Evolutionary conservation across 2,888 invertebrate species (phyloP).

Genomic region (Megalurothrips usitatus): DNA sequence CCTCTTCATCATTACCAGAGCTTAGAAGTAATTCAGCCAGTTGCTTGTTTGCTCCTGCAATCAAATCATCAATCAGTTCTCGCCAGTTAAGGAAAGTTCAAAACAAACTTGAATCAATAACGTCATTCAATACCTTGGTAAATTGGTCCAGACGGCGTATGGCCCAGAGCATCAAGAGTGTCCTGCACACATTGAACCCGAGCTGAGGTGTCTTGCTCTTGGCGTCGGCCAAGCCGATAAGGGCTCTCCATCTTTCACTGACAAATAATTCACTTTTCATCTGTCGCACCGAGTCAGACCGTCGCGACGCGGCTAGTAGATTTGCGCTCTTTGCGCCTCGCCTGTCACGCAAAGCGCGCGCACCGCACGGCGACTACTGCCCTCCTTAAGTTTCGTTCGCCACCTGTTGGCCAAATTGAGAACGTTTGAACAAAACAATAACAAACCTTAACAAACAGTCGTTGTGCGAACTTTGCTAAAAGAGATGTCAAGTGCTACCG

Average conservation of each 20-base stretch:
- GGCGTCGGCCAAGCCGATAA: too few relatives aligned
- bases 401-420: conserved; percentile 24
- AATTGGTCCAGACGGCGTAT: neutral
- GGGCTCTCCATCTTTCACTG: too few relatives aligned
- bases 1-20: conserved; percentile 34
- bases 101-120: neutral
- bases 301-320: too few relatives aligned
- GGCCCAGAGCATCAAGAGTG: neutral
- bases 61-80: neutral
- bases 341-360: too few relatives aligned
- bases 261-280: too few relatives aligned
- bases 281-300: too few relatives aligned
- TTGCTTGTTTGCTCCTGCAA: conserved; percentile 34
- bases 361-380: neutral
- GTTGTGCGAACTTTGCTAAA: neutral
- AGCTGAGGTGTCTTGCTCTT: too few relatives aligned
- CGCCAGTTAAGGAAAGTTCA: neutral
- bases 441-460: conserved; percentile 20
- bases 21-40: conserved; percentile 34
- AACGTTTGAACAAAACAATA: conserved; percentile 22
- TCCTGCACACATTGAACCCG: neutral
- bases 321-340: too few relatives aligned
- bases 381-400: conserved; percentile 1
- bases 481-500: neutral
- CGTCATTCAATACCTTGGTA: neutral